phyloP scores from a whole-genome alignment of 2,113 vertebrate genomes.

The Cryptomyrus ogoouensis region DNA sequence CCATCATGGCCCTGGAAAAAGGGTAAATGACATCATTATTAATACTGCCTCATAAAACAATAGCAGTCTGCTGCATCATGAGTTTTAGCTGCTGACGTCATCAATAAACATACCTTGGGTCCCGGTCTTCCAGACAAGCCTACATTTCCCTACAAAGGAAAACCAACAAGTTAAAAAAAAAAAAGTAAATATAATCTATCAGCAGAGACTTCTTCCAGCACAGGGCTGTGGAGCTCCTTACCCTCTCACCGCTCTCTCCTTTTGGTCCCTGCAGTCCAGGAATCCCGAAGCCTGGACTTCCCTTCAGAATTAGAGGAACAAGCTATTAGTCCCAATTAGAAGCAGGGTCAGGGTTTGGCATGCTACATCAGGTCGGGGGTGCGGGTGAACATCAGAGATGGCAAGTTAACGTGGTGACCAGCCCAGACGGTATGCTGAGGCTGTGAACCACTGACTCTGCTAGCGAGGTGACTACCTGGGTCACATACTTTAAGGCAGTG shows the following conservation, averaged over 20 bases:
- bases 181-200: not conserved
- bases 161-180: conserved; percentile 18
- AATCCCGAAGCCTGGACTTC: conserved; percentile 78
- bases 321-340: not conserved
- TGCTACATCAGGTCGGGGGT: not conserved
- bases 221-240: conserved; percentile 44
- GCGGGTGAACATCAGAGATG: not conserved
- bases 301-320: conserved; percentile 44
- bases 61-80: not conserved
- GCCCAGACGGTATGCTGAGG: not conserved
- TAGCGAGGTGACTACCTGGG: not conserved
- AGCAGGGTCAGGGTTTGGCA: not conserved
- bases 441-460: not conserved
- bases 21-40: not conserved
- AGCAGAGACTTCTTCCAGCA: not conserved
- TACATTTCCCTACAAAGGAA: conserved; percentile 71
- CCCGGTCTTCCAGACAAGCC: conserved; percentile 83
- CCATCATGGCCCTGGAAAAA: conserved; percentile 67
- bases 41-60: not conserved
- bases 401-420: not conserved
- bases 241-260: conserved; percentile 78
- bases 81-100: not conserved
- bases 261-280: conserved; percentile 76
- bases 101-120: conserved; percentile 63
- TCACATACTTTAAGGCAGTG: not conserved